Base-by-base conservation (phyloP, 1,140 invertebrate genomes). In the Sweltsa coloradensis region DNA sequence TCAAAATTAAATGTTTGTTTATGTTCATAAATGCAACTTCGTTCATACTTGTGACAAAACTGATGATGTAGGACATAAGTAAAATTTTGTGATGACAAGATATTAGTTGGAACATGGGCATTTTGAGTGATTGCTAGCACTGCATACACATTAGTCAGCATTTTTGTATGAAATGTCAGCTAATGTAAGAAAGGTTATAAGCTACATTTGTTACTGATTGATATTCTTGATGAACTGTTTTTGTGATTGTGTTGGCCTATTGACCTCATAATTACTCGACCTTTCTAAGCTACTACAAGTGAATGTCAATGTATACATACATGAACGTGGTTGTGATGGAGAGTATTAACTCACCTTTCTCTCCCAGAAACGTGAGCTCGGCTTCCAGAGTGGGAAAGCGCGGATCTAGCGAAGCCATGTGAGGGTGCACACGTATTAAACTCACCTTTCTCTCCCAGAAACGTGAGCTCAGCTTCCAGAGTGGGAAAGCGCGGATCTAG, bases 381-480 rank as follows among this genome's bases (percentile, higher is more conserved):
- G 67, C 68, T 61, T 82, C 80, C n/a, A 83, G 63, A 37, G 70
- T 73, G 24, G 68, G 53, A 29, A 21, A 37, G 41, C 72, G 73
- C 7, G 61, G 48, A 36, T 69, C 66, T 2, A 62, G 55, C 24
- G 70, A 68, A 7, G 71, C 66, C 64, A 78, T 73, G 24, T 70
- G 64, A 1, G 71, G 69, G 61, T 78, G 77, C 0, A 80, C 74
- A 50, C 34, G 34, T 48, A 16, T 24, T 27, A 46, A 45, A 41
- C 14, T 14, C 18, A 59, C 58, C 59, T 61, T 75, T 73, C 57
- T 81, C 76, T 0, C 81, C 81, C 1, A 83, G 57, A 19, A 67
- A 62, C 19, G 78, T 77, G 50, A 81, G 65, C 61, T 84, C 82
- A 5, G 67, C 68, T 61, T 82, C 80, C n/a, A 83, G 63, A 37